Evolutionary conservation across 2,888 invertebrate species (phyloP).

Genomic region (Tricholauxania praeusta): DNA sequence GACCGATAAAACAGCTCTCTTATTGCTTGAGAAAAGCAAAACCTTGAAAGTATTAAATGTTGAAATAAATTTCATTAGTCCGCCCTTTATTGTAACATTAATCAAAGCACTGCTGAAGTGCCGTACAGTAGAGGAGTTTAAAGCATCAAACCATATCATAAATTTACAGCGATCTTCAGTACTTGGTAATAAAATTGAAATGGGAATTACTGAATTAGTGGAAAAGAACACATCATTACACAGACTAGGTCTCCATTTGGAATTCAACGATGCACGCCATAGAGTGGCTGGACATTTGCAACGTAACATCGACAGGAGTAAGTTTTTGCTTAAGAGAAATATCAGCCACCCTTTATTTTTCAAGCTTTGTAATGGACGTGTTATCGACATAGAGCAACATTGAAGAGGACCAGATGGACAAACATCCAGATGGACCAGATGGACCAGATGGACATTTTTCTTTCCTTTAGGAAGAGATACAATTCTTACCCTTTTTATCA

Average conservation of each 20-base stretch:
- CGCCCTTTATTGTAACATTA: constrained; percentile 86
- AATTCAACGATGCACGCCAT: constrained; percentile 95
- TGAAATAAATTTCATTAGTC: constrained; percentile 97
- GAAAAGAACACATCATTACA: constrained; percentile 95
- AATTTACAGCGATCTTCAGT: constrained; percentile 86
- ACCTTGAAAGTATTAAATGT: constrained; percentile 88
- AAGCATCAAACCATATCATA: constrained; percentile 88
- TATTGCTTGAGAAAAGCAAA: constrained; percentile 82
- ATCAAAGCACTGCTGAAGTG: constrained; percentile 88
- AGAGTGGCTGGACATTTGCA: constrained; percentile 92
- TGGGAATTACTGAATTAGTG: constrained; percentile 95
- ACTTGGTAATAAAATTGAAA: constrained; percentile 98
- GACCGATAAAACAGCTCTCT: constrained; percentile 86
- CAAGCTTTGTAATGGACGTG: no score
- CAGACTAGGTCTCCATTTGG: constrained; percentile 94
- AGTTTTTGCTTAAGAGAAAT: no score
- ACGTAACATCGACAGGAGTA: constrained; percentile 94
- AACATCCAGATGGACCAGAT: no score
- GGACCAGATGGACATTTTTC: no score
- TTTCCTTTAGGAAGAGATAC: no score
- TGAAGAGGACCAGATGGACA: no score
- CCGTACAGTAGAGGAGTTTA: constrained; percentile 91
- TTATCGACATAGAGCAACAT: no score
- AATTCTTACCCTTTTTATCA: no score
- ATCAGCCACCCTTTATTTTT: no score